Percentiles rank a stretch among this genome's conserved stretches.
Evolutionary conservation across 2,797 vertebrate species (phyloP).

Genomic region (Florisuga fusca): DNA sequence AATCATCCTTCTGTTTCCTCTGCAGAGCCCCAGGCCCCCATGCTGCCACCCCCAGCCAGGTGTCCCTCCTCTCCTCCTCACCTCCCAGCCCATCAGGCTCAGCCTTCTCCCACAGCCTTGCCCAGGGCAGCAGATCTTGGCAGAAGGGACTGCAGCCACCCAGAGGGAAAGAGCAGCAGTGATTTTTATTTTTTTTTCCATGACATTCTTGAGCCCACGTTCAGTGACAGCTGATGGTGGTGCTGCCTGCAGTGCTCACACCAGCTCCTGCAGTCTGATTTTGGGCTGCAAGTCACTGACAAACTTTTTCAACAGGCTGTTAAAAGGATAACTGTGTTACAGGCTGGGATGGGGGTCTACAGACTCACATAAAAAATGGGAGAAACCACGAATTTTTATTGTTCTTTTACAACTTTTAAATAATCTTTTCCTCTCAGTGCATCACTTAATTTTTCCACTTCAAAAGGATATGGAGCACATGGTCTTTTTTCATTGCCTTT

Average conservation of each 20-base stretch:
- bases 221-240: background rate
- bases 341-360: background rate
- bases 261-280: background rate
- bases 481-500: background rate
- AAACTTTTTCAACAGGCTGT: background rate
- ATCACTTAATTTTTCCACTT: background rate
- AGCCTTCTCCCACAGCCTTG: background rate
- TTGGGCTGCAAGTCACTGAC: background rate
- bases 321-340: background rate
- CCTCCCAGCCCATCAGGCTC: background rate
- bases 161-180: background rate
- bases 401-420: background rate
- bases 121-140: background rate
- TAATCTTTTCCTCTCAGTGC: background rate
- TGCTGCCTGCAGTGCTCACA: background rate
- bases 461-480: background rate
- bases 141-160: rapidly evolving
- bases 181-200: background rate
- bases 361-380: background rate
- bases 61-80: rapidly evolving
- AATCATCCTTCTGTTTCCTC: background rate
- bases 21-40: background rate
- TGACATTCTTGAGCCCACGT: background rate
- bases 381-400: background rate
- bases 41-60: background rate